Evolutionary conservation across 2,113 vertebrate species (phyloP).

Genomic region (Podarcis cretensis): DNA sequence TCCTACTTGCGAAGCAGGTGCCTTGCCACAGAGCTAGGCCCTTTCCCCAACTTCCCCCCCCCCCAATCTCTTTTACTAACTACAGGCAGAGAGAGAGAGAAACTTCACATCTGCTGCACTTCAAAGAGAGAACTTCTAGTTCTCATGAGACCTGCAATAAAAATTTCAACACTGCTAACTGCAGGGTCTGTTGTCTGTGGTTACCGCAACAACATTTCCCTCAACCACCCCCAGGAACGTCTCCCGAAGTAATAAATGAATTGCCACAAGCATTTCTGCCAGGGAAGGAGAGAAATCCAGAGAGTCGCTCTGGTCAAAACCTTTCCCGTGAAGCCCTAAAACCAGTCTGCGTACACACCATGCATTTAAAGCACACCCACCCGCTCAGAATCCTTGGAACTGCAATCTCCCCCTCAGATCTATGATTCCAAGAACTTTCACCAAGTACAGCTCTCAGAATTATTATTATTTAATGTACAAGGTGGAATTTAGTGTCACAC

Average conservation of each 20-base stretch:
- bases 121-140: not conserved
- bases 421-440: no score
- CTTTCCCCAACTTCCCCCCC: no score
- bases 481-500: no score
- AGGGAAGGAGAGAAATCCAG: not conserved
- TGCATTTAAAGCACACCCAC: no score
- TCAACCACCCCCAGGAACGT: no score
- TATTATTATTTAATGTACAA: no score
- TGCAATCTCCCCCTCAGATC: no score
- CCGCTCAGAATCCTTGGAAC: no score
- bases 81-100: not conserved
- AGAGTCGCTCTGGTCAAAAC: no score
- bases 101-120: not conserved
- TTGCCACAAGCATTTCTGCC: not conserved
- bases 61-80: not conserved
- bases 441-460: no score
- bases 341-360: no score
- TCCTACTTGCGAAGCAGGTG: not conserved
- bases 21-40: no score
- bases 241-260: not conserved
- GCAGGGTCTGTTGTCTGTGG: not conserved
- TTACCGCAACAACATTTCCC: not conserved
- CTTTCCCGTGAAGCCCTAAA: not conserved
- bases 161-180: not conserved
- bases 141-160: not conserved